Percentiles rank a stretch among this genome's conserved stretches.
Conservation (phyloP, 2,113 vertebrate genomes). For the Rhabdomys dilectus region DNA sequence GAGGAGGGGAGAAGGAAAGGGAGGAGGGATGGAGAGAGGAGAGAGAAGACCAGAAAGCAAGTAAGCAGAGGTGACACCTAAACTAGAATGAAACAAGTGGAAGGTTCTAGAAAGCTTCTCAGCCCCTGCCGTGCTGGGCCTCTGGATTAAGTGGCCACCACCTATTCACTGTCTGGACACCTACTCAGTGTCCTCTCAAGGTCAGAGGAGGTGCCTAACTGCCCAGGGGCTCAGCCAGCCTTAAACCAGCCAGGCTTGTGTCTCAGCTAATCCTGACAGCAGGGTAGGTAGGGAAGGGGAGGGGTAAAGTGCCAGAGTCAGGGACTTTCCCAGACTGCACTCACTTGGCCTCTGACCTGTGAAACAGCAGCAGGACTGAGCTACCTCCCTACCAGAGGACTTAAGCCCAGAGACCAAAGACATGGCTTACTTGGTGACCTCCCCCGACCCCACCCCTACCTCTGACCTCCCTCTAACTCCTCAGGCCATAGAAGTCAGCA, state of each 20-base stretch:
- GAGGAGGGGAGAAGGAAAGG: neutral
- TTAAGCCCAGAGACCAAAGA: neutral
- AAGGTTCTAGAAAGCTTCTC: fast-evolving
- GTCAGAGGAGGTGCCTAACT: neutral
- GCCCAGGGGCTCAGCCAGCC: neutral
- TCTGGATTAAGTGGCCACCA: no score
- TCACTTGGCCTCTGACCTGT: neutral
- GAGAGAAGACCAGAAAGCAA: neutral
- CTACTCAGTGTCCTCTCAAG: neutral
- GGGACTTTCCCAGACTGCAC: no score
- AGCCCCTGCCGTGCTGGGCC: neutral
- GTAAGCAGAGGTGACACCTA: neutral
- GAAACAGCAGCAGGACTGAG: neutral
- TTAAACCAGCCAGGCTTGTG: neutral
- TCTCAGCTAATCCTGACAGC: neutral
- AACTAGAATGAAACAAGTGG: conserved; percentile 44
- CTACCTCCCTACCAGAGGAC: no score
- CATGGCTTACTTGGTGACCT: neutral
- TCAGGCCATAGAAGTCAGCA: neutral
- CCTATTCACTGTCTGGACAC: neutral
- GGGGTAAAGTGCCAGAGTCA: no score
- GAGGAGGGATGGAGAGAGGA: neutral
- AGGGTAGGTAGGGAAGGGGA: neutral
- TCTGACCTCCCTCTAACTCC: neutral
- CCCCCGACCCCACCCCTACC: no score